Evolutionary conservation across 2,113 vertebrate genomes (phyloP), one percentile per base, ranked within the genome.

Genomic region (Paraplagusia blochii): DNA sequence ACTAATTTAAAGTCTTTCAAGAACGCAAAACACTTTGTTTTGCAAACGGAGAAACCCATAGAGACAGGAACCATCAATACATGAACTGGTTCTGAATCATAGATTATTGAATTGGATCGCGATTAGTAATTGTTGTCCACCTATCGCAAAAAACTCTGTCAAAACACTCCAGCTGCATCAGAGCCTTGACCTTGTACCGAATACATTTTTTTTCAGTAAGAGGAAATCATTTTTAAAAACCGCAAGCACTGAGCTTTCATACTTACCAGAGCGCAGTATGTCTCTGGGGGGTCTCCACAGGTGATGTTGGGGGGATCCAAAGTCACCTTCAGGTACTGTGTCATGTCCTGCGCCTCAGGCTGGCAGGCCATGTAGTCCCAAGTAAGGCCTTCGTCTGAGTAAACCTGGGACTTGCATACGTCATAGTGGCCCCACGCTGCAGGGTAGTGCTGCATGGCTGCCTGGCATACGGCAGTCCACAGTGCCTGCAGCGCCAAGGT

Each of bases 281-380:
- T 95, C 88, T 99, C 96, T 0, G 96, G 95, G 49, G 96, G 96
- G 85, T 98, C 93, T 87, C 97, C 97, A 71, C 96, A 99, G 1
- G 97, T 99, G 88, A 98, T 95, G 85, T 98, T 92, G 29, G 96
- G 92, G 8, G 97, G 97, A 71, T 99, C 97, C 80, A 99, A 83
- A 17, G 90, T 91, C 69, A 99, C 94, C 84, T 94, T 97, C 57
- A 98, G 90, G n/a, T 90, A 96, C 67, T 94, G 93, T 82, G 97
- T 98, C 96, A 99, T 96, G 83, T 98, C 95, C 33, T 92, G 94
- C 36, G 94, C 93, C 89, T 99, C 96, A 0, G 96, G 97, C 71
- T 99, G 96, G 86, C 97, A 99, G 70, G 97, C 95, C 93, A 96
- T 98, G 90, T 99, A 99, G 93, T 99, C 96, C 97, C 97, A 99